Evolutionary conservation across 2,113 vertebrate genomes (phyloP), one percentile per base, ranked within the genome.

Genomic region (Neofelis nebulosa): DNA sequence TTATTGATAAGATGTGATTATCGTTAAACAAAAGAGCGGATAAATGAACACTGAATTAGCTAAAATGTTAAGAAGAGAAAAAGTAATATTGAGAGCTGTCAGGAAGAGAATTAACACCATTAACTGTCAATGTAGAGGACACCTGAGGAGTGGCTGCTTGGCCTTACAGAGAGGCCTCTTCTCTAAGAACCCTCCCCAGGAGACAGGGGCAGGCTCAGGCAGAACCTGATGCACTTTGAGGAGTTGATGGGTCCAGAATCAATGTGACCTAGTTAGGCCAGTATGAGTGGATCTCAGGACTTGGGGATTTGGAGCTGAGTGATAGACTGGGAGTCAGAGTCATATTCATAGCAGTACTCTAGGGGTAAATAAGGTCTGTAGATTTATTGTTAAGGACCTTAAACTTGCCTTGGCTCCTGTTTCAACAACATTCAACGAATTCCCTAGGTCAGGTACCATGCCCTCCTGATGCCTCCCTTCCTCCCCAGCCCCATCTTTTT

Each of bases 1-100:
- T 95, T 84, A 92, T 38, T 57, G 95, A 95, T 93, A 93, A 79
- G 97, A 84, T 88, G 45, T 74, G 69, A 74, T 57, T 74, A 79
- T 68, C 23, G 66, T 55, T 94, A 83, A 93, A 79, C 19, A 82
- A 80, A 12, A 92, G 18, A 85, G 33, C 29, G 18, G n/a, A 50
- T 63, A 55, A 93, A 76, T 84, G 55, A 90, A 61, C 52, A 88
- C 10, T 68, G 27, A 95, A 48, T 92, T 89, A 95, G 88, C 16
- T 69, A 97, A 52, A 94, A 93, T 84, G 74, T 92, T 91, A 87
- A 71, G 16, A 25, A 52, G 27, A 97, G n/a, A 88, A 66, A 85
- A 66, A 57, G n/a, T 52, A 74, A 84, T 31, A 74, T 3, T 73
- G 45, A 86, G 13, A 71, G 7, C 71, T 76, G 23, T 71, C 4